phyloP scores from a whole-genome alignment of 2,113 vertebrate genomes.

The Forbesichthys papilliferus region DNA sequence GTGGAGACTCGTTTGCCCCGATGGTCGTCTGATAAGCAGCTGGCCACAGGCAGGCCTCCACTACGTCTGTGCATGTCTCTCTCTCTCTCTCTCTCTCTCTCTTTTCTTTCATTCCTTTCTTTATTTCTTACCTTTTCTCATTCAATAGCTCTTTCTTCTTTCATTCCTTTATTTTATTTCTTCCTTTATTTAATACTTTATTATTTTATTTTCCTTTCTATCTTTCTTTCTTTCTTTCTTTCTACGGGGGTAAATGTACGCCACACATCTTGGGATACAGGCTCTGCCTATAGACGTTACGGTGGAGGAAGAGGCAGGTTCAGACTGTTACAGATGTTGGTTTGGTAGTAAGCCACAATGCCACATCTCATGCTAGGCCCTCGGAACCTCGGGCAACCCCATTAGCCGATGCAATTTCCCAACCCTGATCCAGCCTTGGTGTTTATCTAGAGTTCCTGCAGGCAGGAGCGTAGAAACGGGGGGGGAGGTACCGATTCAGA shows the following conservation, averaged over 20 bases:
- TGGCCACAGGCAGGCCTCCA: constrained; percentile 60
- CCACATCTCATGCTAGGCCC: not conserved
- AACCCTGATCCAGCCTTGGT: constrained; percentile 20
- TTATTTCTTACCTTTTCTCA: too few species aligned
- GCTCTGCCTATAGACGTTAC: constrained; percentile 15
- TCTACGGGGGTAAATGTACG: constrained; percentile 33
- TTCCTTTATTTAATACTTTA: too few species aligned
- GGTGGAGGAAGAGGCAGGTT: too few species aligned
- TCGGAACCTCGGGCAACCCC: constrained; percentile 20
- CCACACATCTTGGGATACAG: constrained; percentile 36
- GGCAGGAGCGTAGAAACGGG: constrained; percentile 21
- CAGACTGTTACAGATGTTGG: not conserved
- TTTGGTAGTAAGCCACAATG: not conserved
- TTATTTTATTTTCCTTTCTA: too few species aligned
- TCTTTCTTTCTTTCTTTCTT: constrained; percentile 53
- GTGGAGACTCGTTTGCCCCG: constrained; percentile 63
- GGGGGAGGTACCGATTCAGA: constrained; percentile 48
- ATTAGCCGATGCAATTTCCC: constrained; percentile 35
- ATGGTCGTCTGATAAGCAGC: constrained; percentile 70
- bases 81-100: too few species aligned
- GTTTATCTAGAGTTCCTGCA: constrained; percentile 36
- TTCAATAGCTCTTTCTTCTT: too few species aligned
- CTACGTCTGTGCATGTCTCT: too few species aligned
- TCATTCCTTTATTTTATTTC: too few species aligned
- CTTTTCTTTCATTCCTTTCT: too few species aligned